phyloP scores from a whole-genome alignment of 1,140 invertebrate species.

The Musca domestica region DNA sequence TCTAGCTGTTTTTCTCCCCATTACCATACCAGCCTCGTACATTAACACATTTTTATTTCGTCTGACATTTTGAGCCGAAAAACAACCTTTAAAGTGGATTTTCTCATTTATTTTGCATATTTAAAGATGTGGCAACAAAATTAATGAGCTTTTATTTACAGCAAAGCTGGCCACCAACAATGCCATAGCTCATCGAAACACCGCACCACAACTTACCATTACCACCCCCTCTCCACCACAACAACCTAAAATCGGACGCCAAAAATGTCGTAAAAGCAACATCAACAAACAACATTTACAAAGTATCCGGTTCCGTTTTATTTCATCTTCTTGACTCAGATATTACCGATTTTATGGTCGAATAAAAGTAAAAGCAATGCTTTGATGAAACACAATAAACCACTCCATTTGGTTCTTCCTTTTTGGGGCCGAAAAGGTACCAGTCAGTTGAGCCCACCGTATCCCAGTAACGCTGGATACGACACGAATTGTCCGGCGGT shows the following conservation, averaged over 20 bases:
- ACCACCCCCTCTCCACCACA: not conserved
- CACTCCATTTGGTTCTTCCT: not conserved
- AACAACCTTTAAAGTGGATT: constrained; percentile 17
- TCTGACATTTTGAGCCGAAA: constrained; percentile 15
- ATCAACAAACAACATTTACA: constrained; percentile 3
- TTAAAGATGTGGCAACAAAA: constrained; percentile 20
- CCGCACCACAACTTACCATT: not conserved
- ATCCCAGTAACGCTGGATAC: not conserved
- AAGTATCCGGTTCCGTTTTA: constrained; percentile 10
- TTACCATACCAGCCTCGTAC: too few species aligned
- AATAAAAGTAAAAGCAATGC: not conserved
- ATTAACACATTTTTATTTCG: not conserved
- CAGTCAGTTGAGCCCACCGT: not conserved
- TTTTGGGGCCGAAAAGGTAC: too few species aligned
- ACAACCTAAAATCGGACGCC: not conserved
- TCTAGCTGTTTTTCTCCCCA: too few species aligned
- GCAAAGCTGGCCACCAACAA: not conserved
- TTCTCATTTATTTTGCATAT: constrained; percentile 20
- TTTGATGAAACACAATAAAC: not conserved
- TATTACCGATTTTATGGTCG: constrained; percentile 10
- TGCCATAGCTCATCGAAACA: not conserved
- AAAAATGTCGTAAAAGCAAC: constrained; percentile 6
- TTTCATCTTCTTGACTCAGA: not conserved
- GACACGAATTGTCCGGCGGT: not conserved
- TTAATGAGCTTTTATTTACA: constrained; percentile 19